Conservation (phyloP, 1,140 invertebrate genomes). For the Frieseomelitta varia region DNA sequence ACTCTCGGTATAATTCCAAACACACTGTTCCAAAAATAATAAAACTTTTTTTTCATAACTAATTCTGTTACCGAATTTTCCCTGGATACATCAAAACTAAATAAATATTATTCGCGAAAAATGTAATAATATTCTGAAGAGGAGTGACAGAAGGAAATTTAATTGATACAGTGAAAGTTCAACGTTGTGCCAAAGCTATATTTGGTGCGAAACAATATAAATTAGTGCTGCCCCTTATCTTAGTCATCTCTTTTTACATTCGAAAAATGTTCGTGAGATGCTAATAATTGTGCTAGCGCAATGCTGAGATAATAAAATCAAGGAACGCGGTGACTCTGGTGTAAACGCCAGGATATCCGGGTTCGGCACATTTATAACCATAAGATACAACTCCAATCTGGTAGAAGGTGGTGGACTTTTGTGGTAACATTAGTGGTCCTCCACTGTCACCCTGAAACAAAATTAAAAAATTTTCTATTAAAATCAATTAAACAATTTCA, state of each 20-base stretch:
- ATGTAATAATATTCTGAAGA: no score
- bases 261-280: no score
- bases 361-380: slow-evolving; percentile 88
- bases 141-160: not conserved
- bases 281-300: not conserved
- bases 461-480: not conserved
- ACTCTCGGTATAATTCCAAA: no score
- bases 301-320: slow-evolving; percentile 83
- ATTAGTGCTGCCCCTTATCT: not conserved
- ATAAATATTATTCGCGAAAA: no score
- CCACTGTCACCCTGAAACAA: slow-evolving; percentile 89
- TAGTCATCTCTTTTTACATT: not conserved
- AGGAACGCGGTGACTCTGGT: slow-evolving; percentile 86
- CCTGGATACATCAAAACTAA: no score
- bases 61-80: no score
- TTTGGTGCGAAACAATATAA: not conserved
- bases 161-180: not conserved
- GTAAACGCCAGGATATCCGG: slow-evolving; percentile 90
- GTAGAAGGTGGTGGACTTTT: slow-evolving; percentile 79
- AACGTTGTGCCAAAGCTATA: not conserved
- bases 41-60: no score
- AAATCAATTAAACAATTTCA: not conserved
- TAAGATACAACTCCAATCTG: slow-evolving; percentile 89
- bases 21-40: no score
- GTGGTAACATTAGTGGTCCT: slow-evolving; percentile 88